phyloP scores from a whole-genome alignment of 2,888 invertebrate genomes.

The Sesamia inferens region DNA sequence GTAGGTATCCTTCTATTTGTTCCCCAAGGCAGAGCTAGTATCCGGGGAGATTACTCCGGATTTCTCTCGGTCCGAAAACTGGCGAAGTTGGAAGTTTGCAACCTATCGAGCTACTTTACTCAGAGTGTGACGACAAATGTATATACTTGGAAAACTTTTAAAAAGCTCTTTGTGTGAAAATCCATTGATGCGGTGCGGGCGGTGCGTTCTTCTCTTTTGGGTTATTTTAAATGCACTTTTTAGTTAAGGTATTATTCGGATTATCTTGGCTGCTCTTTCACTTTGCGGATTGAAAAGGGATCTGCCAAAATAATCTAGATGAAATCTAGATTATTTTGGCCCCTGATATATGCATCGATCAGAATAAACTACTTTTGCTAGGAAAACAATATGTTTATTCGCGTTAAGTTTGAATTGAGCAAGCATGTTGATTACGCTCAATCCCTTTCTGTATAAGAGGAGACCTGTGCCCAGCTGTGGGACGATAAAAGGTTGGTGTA shows the following conservation, averaged over 20 bases:
- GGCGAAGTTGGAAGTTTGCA: constrained; percentile 68
- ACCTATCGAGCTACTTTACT: constrained; percentile 68
- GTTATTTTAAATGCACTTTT: constrained; percentile 60
- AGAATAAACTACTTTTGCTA: background rate
- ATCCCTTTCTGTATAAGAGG: no score
- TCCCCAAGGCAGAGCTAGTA: constrained; percentile 66
- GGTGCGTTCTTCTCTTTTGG: constrained; percentile 51
- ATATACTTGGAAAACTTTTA: constrained; percentile 67
- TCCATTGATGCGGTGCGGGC: constrained; percentile 45
- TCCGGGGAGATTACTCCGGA: constrained; percentile 68
- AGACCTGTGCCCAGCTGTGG: no score
- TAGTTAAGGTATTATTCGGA: constrained; percentile 33
- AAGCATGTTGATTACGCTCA: no score
- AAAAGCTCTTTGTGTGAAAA: constrained; percentile 63
- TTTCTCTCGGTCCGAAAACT: constrained; percentile 68
- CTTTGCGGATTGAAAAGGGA: constrained; percentile 23
- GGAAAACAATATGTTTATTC: no score
- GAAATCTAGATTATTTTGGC: no score
- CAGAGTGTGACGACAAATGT: constrained; percentile 63
- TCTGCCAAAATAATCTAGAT: no score
- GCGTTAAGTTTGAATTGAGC: no score
- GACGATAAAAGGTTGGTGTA: no score
- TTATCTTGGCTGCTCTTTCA: constrained; percentile 26
- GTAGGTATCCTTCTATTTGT: constrained; percentile 40
- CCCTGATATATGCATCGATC: background rate